Conservation (phyloP, 1,140 invertebrate species). For the Forficula auricularia region DNA sequence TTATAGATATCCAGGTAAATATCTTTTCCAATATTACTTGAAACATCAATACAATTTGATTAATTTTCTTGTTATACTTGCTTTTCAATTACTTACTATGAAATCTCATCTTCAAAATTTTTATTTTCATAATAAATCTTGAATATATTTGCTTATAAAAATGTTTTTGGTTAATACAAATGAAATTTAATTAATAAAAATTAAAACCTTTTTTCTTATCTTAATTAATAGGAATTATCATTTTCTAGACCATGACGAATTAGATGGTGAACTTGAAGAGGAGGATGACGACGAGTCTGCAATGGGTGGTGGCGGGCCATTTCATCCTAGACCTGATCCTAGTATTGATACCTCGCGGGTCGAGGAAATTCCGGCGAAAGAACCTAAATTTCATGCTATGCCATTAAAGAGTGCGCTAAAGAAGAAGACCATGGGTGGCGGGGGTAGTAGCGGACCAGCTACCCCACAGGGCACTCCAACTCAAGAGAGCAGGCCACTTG, state of each 20-base stretch:
- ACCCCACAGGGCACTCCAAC: constrained; percentile 54
- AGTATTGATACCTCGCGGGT: constrained; percentile 59
- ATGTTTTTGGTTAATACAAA: no score
- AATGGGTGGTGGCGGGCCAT: constrained; percentile 9
- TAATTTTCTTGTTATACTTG: no score
- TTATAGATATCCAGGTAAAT: constrained; percentile 47
- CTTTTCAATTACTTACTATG: no score
- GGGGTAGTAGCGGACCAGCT: constrained; percentile 31
- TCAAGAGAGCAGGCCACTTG: constrained; percentile 50
- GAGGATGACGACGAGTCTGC: constrained; percentile 25
- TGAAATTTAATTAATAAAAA: no score
- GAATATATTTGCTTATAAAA: no score
- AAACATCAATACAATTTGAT: no score
- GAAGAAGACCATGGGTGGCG: constrained; percentile 36
- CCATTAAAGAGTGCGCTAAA: constrained; percentile 82
- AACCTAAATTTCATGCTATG: constrained; percentile 53
- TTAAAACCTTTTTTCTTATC: no score
- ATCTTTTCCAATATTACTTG: constrained; percentile 9
- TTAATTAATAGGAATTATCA: no score
- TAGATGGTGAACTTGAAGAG: constrained; percentile 33
- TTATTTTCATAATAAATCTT: no score
- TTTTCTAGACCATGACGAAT: constrained; percentile 30
- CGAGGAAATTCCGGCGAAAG: constrained; percentile 74
- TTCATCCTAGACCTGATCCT: constrained; percentile 32
- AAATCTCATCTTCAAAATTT: no score